Conservation (phyloP, 2,113 vertebrate species). For the Athene noctua region DNA sequence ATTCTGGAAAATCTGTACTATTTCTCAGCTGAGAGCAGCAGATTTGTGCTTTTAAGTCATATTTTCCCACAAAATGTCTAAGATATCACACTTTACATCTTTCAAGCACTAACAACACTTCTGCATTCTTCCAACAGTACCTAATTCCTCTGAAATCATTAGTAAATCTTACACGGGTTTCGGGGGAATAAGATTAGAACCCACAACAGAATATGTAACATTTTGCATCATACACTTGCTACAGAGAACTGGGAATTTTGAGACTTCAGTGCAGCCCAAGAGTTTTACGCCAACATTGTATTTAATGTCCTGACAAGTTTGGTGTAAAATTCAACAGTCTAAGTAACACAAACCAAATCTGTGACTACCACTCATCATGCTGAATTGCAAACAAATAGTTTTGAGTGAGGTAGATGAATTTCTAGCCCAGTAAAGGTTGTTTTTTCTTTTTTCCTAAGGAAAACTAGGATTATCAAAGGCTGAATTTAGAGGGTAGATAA, state of each 20-base stretch:
- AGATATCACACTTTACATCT: neutral
- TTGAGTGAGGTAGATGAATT: neutral
- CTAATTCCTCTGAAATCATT: neutral
- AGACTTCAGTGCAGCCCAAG: neutral
- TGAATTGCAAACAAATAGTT: neutral
- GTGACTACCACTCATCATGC: neutral
- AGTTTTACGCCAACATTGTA: neutral
- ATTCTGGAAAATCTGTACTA: conserved; percentile 34
- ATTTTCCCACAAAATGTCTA: neutral
- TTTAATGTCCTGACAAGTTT: neutral
- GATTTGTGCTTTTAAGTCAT: neutral
- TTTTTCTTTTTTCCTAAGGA: neutral
- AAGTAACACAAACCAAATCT: neutral
- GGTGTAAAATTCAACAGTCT: neutral
- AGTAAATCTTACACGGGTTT: neutral
- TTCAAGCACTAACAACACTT: neutral
- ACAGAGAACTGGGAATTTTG: neutral
- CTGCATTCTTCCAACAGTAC: neutral
- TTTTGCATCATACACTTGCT: neutral
- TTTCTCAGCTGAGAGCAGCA: conserved; percentile 39
- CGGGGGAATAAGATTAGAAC: neutral
- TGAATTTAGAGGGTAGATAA: neutral
- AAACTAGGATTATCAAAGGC: neutral
- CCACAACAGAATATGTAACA: neutral
- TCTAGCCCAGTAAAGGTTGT: neutral